These are phyloP conservation scores for Siniperca scherzeri DNA, from an alignment of 2,797 vertebrate genomes.

Conservation along the genomic window DNA sequence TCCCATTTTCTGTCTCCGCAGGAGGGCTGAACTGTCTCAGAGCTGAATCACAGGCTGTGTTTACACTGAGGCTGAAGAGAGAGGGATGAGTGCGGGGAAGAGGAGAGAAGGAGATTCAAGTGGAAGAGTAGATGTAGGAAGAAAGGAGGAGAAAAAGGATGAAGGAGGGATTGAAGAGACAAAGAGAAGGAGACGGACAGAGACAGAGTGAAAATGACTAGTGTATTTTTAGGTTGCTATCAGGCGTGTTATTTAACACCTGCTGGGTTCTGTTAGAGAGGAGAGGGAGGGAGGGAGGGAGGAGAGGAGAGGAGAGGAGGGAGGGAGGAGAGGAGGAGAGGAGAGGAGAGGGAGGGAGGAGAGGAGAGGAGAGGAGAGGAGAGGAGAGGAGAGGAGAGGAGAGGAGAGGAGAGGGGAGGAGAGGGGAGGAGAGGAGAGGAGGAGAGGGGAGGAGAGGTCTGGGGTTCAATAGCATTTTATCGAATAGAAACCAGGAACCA, in stretches of 20 bases:
- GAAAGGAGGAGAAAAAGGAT: neutral
- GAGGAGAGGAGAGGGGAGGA: neutral
- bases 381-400: fast-evolving
- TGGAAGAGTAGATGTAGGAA: neutral
- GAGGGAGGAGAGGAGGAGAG: fast-evolving
- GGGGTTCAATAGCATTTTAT: neutral
- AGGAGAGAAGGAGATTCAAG: neutral
- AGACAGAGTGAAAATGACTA: slow-evolving; percentile 19
- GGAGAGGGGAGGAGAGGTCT: too few species aligned
- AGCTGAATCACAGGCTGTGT: slow-evolving; percentile 42
- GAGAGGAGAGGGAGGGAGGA: too few species aligned
- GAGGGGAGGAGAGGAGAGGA: too few species aligned
- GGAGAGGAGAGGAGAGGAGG: neutral
- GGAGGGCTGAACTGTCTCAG: slow-evolving; percentile 37
- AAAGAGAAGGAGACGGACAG: slow-evolving; percentile 25
- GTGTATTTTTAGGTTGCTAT: slow-evolving; percentile 45
- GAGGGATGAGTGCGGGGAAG: neutral
- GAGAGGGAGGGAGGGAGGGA: neutral
- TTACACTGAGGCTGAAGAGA: slow-evolving; percentile 29
- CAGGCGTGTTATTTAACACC: slow-evolving; percentile 48
- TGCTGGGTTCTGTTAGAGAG: slow-evolving; percentile 26
- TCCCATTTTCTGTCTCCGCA: slow-evolving; percentile 56
- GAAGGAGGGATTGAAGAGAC: neutral
- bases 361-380: neutral
- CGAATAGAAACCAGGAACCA: neutral